Percentiles rank a stretch among this genome's conserved stretches.
Conservation (phyloP, 2,797 vertebrate species). For the Protonibea diacanthus region DNA sequence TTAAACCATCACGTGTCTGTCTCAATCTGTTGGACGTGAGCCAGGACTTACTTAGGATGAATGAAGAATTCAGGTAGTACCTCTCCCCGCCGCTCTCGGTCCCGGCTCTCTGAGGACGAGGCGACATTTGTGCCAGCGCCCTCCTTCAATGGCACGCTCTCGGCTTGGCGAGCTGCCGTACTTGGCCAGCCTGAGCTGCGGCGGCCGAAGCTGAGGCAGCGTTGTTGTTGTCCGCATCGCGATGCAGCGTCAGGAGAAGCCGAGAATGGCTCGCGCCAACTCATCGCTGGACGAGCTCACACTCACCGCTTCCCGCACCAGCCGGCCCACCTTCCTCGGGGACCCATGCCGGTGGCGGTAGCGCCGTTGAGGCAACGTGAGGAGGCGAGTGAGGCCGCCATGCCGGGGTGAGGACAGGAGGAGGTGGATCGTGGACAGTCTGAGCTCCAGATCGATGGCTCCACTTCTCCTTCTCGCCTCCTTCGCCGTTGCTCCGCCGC, state of each 20-base stretch:
- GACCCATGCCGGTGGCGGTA: constrained; percentile 41
- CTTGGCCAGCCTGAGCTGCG: constrained; percentile 69
- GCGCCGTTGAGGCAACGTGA: constrained; percentile 70
- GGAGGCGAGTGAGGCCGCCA: constrained; percentile 62
- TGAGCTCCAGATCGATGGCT: constrained; percentile 91
- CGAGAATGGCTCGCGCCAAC: constrained; percentile 74
- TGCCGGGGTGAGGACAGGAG: constrained; percentile 70
- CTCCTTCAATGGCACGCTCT: constrained; percentile 82
- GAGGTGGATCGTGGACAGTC: constrained; percentile 89
- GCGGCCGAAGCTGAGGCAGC: constrained; percentile 47
- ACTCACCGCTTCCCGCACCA: constrained; percentile 86
- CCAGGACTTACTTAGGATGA: constrained; percentile 88
- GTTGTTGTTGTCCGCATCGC: constrained; percentile 77
- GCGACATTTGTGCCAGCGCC: constrained; percentile 94
- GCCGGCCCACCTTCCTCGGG: constrained; percentile 85
- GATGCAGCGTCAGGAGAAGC: constrained; percentile 82
- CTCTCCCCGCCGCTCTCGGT: constrained; percentile 87
- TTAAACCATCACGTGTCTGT: too few species aligned
- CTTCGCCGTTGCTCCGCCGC: constrained; percentile 86
- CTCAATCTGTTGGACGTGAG: too few species aligned
- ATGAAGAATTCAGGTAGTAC: constrained; percentile 93
- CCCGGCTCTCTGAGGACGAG: constrained; percentile 86
- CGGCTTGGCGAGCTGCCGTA: constrained; percentile 65
- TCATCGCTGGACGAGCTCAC: constrained; percentile 85
- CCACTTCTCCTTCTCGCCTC: constrained; percentile 90